A percentile compares a stretch with the other conserved stretches of the same genome.
Conservation (phyloP, 1,140 invertebrate genomes). For the Macrobrachium rosenbergii region DNA sequence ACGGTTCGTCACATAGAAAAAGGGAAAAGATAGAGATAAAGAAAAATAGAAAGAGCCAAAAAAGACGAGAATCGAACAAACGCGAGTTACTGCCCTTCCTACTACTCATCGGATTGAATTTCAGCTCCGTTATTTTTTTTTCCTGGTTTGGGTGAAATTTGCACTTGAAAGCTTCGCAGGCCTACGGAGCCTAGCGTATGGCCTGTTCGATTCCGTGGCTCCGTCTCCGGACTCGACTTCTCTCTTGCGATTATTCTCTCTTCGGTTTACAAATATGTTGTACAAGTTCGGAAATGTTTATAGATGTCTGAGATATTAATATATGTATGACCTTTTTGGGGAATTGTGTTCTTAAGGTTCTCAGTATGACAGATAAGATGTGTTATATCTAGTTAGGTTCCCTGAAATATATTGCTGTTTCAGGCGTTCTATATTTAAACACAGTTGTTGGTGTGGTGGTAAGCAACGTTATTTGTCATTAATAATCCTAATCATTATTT, state of each 20-base stretch:
- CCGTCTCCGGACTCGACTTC: background rate
- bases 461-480: too few species aligned
- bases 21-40: too few species aligned
- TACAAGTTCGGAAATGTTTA: background rate
- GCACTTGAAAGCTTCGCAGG: slow-evolving; percentile 53
- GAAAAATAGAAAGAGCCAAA: too few species aligned
- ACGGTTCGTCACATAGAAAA: background rate
- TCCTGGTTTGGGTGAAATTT: slow-evolving; percentile 44
- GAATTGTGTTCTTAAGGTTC: background rate
- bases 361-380: too few species aligned
- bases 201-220: slow-evolving; percentile 1
- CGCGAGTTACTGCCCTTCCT: background rate
- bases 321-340: too few species aligned
- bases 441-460: too few species aligned
- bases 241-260: too few species aligned
- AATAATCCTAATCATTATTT: too few species aligned
- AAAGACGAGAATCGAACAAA: background rate
- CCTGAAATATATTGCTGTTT: too few species aligned
- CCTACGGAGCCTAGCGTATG: slow-evolving; percentile 25
- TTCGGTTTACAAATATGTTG: too few species aligned
- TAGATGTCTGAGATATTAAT: background rate
- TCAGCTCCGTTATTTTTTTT: slow-evolving; percentile 47
- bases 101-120: slow-evolving; percentile 50
- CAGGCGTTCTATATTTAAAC: too few species aligned
- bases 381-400: too few species aligned